These are phyloP conservation scores for Procavia capensis DNA, from an alignment of 2,113 vertebrate species.

Conservation along the genomic window DNA sequence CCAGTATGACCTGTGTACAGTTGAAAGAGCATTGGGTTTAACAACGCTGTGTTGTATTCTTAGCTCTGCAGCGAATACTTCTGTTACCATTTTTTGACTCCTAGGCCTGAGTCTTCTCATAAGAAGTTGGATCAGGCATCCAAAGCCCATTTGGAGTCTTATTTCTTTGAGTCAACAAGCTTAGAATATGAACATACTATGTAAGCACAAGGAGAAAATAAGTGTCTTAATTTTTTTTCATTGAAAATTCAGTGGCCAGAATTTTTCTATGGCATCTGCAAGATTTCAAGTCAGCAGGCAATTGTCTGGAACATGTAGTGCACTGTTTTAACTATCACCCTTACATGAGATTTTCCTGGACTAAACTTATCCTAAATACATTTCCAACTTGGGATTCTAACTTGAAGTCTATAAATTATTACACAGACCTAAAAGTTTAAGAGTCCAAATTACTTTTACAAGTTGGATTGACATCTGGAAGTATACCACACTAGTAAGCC, in stretches of 20 bases:
- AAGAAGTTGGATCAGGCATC: background rate
- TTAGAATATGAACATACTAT: background rate
- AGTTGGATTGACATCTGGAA: constrained; percentile 66
- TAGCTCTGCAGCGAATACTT: background rate
- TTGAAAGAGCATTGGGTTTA: background rate
- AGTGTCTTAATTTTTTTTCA: background rate
- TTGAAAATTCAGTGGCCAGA: constrained; percentile 42
- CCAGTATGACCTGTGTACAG: background rate
- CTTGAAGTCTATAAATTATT: constrained; percentile 78
- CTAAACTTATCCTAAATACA: constrained; percentile 69
- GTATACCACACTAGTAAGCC: background rate
- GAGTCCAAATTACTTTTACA: constrained; percentile 79
- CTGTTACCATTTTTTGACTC: background rate
- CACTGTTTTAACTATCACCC: constrained; percentile 78
- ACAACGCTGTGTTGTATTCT: background rate
- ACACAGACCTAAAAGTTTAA: constrained; percentile 73
- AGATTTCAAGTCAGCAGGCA: constrained; percentile 67
- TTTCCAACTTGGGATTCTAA: constrained; percentile 80
- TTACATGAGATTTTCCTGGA: constrained; percentile 81
- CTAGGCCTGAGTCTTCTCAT: background rate
- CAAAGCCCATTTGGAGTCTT: background rate
- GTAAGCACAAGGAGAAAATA: constrained; percentile 6
- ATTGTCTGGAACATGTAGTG: constrained; percentile 59
- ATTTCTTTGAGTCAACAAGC: background rate
- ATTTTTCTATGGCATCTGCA: constrained; percentile 60